Percentiles rank a stretch among this genome's conserved stretches.
Conservation (phyloP, 1,140 invertebrate genomes). For the Lordiphosa collinella region DNA sequence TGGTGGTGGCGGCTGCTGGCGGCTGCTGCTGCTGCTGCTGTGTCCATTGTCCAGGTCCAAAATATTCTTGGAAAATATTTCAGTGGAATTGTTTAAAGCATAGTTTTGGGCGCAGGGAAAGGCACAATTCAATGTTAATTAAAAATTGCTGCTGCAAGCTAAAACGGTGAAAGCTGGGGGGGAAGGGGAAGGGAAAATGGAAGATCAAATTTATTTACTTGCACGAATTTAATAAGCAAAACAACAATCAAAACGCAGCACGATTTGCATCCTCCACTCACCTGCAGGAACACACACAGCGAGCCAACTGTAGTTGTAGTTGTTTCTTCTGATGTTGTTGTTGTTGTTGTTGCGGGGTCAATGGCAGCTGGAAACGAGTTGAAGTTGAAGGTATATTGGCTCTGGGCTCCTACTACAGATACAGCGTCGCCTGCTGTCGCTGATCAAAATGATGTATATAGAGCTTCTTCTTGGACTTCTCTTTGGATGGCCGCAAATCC, state of each 20-base stretch:
- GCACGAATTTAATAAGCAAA: slow-evolving; percentile 74
- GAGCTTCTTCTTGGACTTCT: slow-evolving; percentile 82
- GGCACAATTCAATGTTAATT: slow-evolving; percentile 75
- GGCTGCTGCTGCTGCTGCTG: slow-evolving; percentile 9
- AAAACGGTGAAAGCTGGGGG: slow-evolving; percentile 57
- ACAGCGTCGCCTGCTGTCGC: slow-evolving; percentile 78
- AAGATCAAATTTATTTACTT: slow-evolving; percentile 34
- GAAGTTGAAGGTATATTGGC: slow-evolving; percentile 45
- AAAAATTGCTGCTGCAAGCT: slow-evolving; percentile 74
- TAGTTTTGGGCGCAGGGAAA: slow-evolving; percentile 68
- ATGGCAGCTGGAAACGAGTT: slow-evolving; percentile 74
- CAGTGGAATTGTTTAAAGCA: slow-evolving; percentile 61
- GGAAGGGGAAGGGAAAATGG: not conserved
- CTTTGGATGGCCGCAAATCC: slow-evolving; percentile 85
- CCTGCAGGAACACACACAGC: slow-evolving; percentile 75
- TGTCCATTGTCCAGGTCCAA: slow-evolving; percentile 44
- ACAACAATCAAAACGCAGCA: slow-evolving; percentile 64
- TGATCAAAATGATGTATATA: slow-evolving; percentile 79
- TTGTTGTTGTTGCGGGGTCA: slow-evolving; percentile 33
- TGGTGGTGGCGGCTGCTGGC: not conserved
- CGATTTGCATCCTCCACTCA: slow-evolving; percentile 62
- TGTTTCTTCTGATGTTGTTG: slow-evolving; percentile 32
- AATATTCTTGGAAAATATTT: slow-evolving; percentile 77
- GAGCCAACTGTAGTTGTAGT: slow-evolving; percentile 48
- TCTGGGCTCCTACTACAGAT: slow-evolving; percentile 59